phyloP scores from a whole-genome alignment of 2,888 invertebrate species.

The Bruchidius siliquastri region DNA sequence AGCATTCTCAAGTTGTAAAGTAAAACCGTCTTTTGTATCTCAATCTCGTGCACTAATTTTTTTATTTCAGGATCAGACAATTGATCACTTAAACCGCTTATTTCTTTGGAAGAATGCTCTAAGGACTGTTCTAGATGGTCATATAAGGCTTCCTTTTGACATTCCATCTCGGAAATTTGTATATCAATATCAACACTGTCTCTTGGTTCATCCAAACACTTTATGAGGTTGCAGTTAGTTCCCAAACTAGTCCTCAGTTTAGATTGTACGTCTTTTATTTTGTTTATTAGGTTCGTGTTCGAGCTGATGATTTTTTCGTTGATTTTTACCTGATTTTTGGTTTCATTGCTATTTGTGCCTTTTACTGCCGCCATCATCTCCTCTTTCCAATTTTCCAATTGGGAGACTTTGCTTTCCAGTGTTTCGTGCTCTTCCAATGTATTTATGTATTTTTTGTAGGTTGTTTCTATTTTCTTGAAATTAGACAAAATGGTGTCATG shows the following conservation, averaged over 20 bases:
- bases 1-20: slow-evolving; percentile 22
- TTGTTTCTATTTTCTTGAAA: slow-evolving; percentile 10
- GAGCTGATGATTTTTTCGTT: slow-evolving; percentile 11
- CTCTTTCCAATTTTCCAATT: slow-evolving; percentile 13
- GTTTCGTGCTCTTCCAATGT: slow-evolving; percentile 9
- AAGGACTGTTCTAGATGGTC: slow-evolving; percentile 20
- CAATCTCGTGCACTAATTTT: slow-evolving; percentile 25
- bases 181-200: slow-evolving; percentile 17
- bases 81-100: slow-evolving; percentile 16
- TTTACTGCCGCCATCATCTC: slow-evolving; percentile 8
- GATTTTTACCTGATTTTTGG: slow-evolving; percentile 7
- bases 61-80: slow-evolving; percentile 25
- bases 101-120: slow-evolving; percentile 20
- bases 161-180: slow-evolving; percentile 24
- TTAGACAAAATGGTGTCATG: slow-evolving; percentile 8
- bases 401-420: slow-evolving; percentile 11
- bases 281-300: slow-evolving; percentile 11
- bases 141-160: slow-evolving; percentile 20
- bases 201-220: slow-evolving; percentile 3
- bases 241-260: slow-evolving; percentile 8
- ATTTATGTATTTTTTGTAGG: slow-evolving; percentile 10
- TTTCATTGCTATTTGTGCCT: slow-evolving; percentile 2
- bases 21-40: slow-evolving; percentile 26
- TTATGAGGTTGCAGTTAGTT: slow-evolving; percentile 3
- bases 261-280: slow-evolving; percentile 11